A percentile compares a stretch with the other conserved stretches of the same genome.
Evolutionary conservation across 2,888 invertebrate species (phyloP).

Genomic region (Caenorhabditis zanzibari): DNA sequence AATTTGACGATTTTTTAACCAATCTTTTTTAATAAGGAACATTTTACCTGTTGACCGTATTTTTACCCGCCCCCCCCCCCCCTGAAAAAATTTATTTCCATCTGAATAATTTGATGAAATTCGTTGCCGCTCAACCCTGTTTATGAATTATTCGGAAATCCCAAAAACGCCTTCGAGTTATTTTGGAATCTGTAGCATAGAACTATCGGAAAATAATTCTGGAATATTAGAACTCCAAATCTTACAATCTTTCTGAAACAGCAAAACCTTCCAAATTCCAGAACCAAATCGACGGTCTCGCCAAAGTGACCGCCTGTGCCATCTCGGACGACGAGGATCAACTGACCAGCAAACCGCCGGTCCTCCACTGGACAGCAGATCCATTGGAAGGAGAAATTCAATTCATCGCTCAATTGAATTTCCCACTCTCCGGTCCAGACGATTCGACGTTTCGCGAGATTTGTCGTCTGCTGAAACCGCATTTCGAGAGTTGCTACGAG

Average conservation of each 20-base stretch:
- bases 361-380: conserved; percentile 71
- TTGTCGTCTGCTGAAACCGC: conserved; percentile 62
- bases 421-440: conserved; percentile 69
- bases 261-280: conserved; percentile 17
- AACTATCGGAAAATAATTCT: no score
- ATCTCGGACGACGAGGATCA: conserved; percentile 52
- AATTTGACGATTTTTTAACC: no score
- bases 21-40: no score
- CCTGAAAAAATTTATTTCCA: no score
- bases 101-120: no score
- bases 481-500: conserved; percentile 66
- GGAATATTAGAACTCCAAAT: no score
- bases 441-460: conserved; percentile 68
- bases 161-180: no score
- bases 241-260: neutral
- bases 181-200: no score
- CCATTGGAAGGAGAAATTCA: conserved; percentile 73
- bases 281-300: conserved; percentile 53
- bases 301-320: conserved; percentile 46
- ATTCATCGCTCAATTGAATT: conserved; percentile 68
- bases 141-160: no score
- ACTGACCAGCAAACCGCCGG: conserved; percentile 59
- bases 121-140: no score
- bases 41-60: no score
- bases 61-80: no score